Conservation (phyloP, 2,113 vertebrate genomes). For the Leptodactylus fuscus region DNA sequence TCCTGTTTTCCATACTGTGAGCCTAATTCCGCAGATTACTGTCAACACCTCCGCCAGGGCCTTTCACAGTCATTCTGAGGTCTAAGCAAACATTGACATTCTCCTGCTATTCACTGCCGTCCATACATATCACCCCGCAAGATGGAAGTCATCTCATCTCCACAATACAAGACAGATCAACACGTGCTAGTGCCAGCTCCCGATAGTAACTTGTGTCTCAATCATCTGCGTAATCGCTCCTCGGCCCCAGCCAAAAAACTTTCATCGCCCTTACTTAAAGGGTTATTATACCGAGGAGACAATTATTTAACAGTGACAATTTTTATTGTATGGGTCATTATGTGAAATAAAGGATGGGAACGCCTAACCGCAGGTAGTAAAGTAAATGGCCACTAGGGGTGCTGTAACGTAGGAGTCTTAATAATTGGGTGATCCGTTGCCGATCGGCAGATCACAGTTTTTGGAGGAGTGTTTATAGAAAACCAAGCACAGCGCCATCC, state of each 20-base stretch:
- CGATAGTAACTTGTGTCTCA: neutral
- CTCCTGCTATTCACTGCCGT: constrained; percentile 59
- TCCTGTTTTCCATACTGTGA: constrained; percentile 47
- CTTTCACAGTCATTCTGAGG: constrained; percentile 61
- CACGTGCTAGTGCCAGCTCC: neutral
- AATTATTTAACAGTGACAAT: neutral
- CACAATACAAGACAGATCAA: constrained; percentile 16
- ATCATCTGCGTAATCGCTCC: constrained; percentile 28
- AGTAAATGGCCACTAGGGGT: neutral
- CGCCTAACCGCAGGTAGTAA: neutral
- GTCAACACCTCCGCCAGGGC: constrained; percentile 41
- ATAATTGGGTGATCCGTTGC: no score
- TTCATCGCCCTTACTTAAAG: neutral
- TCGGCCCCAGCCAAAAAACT: neutral
- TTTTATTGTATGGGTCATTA: neutral
- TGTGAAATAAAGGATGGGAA: neutral
- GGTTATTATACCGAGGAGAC: neutral
- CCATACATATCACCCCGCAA: constrained; percentile 58
- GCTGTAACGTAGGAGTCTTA: neutral
- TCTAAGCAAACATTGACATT: constrained; percentile 63
- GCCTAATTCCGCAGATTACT: constrained; percentile 55
- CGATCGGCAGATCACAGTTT: no score
- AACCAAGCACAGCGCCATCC: no score
- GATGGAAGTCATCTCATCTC: constrained; percentile 26
- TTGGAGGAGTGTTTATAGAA: no score